Conservation (phyloP, 1,140 invertebrate species). For the Cepaea nemoralis region DNA sequence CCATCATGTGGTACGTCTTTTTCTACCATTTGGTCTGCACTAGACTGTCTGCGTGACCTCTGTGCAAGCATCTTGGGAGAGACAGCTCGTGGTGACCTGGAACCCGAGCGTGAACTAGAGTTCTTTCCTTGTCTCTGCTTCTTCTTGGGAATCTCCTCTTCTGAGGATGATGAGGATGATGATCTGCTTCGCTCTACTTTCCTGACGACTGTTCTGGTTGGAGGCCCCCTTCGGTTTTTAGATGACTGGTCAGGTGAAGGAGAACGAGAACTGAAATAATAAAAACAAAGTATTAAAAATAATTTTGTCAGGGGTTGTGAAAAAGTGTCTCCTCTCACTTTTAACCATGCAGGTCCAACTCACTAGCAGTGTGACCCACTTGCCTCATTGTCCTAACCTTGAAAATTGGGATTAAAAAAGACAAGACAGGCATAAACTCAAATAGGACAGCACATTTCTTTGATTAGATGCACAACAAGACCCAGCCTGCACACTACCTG, state of each 20-base stretch:
- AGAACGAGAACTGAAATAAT: slow-evolving; percentile 38
- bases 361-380: no score
- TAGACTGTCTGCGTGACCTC: slow-evolving; percentile 34
- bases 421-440: no score
- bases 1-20: slow-evolving; percentile 9
- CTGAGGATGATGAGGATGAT: slow-evolving; percentile 39
- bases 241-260: slow-evolving; percentile 36
- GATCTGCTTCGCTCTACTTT: slow-evolving; percentile 15
- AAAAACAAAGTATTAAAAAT: no score
- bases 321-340: no score
- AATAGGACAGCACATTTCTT: no score
- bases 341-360: no score
- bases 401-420: no score
- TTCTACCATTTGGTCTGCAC: neutral
- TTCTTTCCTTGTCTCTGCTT: slow-evolving; percentile 8
- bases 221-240: slow-evolving; percentile 1
- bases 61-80: slow-evolving; percentile 18
- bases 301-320: no score
- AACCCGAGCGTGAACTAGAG: slow-evolving; percentile 18
- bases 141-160: slow-evolving; percentile 18
- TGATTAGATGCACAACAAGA: no score
- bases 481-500: no score
- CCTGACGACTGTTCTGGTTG: slow-evolving; percentile 1
- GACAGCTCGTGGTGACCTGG: slow-evolving; percentile 37
- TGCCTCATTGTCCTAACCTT: no score